Evolutionary conservation across 2,113 vertebrate species (phyloP).

Genomic region (Vombatus ursinus): DNA sequence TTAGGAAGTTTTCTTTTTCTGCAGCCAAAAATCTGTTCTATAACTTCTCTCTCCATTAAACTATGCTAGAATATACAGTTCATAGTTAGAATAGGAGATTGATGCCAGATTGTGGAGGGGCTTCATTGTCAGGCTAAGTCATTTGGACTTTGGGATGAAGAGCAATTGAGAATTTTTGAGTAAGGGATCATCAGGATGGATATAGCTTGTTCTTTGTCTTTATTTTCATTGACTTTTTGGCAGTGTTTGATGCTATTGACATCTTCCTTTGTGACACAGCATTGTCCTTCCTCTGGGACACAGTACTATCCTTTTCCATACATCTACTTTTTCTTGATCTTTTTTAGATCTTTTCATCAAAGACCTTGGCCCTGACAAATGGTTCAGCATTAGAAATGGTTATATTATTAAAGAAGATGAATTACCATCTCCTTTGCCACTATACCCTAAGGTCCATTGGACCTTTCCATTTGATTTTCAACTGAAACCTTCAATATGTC

Average conservation of each 20-base stretch:
- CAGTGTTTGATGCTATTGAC: slow-evolving; percentile 37
- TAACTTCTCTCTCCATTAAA: not conserved
- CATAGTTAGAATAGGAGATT: not conserved
- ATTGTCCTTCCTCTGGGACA: not conserved
- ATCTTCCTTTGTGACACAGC: slow-evolving; percentile 16
- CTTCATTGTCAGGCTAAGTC: not conserved
- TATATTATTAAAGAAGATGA: not conserved
- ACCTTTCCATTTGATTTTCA: not conserved
- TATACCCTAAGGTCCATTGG: not conserved
- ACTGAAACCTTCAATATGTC: not conserved
- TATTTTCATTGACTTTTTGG: slow-evolving; percentile 57
- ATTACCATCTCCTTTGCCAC: not conserved
- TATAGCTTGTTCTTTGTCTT: not conserved
- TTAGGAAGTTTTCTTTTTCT: not conserved
- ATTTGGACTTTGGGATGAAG: not conserved
- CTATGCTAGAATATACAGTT: not conserved
- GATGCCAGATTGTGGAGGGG: too few relatives aligned
- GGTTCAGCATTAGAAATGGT: not conserved
- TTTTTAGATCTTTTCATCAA: slow-evolving; percentile 11
- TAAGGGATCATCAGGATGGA: not conserved
- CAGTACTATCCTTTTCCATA: not conserved
- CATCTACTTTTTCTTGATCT: slow-evolving; percentile 11
- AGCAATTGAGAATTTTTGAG: not conserved
- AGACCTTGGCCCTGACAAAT: not conserved
- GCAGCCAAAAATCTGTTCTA: not conserved